Evolutionary conservation across 2,797 vertebrate species (phyloP), one percentile per base, ranked within the genome.

Genomic region (Pseudomugil gertrudae): DNA sequence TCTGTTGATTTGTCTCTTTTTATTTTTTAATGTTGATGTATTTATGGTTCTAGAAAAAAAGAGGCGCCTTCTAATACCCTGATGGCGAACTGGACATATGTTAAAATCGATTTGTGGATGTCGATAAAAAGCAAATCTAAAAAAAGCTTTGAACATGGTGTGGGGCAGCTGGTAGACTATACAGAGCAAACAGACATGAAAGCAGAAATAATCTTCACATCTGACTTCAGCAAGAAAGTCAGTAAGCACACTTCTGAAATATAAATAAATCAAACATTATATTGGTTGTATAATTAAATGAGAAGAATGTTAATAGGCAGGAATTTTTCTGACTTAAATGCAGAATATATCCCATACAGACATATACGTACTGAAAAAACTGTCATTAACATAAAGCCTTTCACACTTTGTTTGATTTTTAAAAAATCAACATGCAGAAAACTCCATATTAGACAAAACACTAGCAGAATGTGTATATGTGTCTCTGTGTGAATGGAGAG

Each of bases 401-500:
- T n/a, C 19, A 24, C 26, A 47, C 9, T 40, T 45, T 14, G 33
- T 40, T 45, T 29, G 23, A 23, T 19, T 29, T 11, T 13, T 11
- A 68, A 43, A 55, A 30, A 56, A 36, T 53, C 15, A 27, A 38
- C 38, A 52, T 11, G 38, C 38, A 50, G 11, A 55, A 62, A 69
- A 36, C 24, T 35, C 24, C 5, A n/a, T 33, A 33, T 45, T 57
- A 27, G 47, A 64, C 60, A 57, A 17, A 19, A 26, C 47, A 23
- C 32, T 29, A 33, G 10, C 47, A 54, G 71, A 62, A 47, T 60
- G 50, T 45, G n/a, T 70, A 55, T 68, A 45, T 56, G 40, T 65
- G 26, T 72, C 51, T 68, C 48, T 56, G 47, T 63, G 57, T 53
- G 47, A 54, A 63, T 47, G 66, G 66, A 72, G 27, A 68, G 60